These are phyloP conservation scores for Tokudaia muenninki DNA, from an alignment of 2,797 vertebrate species.

Conservation along the genomic window DNA sequence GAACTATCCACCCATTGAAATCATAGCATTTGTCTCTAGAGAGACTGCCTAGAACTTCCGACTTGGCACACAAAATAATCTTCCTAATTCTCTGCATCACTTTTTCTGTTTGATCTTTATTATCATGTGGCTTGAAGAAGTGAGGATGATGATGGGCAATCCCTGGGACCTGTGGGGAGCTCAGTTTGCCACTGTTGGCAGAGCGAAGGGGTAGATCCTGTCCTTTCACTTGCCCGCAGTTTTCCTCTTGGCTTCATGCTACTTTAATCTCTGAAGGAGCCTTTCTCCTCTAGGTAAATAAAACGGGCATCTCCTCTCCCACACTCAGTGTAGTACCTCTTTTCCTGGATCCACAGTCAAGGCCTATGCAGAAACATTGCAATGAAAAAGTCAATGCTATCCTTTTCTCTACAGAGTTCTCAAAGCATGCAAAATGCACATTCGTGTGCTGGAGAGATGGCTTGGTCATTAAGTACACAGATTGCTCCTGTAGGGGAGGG, in stretches of 20 bases:
- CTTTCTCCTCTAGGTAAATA: not conserved
- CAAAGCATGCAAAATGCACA: conserved; percentile 83
- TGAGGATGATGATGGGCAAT: not conserved
- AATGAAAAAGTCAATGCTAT: conserved; percentile 72
- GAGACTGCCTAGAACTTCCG: not conserved
- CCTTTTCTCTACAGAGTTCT: conserved; percentile 78
- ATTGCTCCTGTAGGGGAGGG: not conserved
- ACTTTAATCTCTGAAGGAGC: not conserved
- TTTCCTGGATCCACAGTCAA: not conserved
- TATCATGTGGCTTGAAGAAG: not conserved
- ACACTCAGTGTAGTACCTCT: not conserved
- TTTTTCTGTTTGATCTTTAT: conserved; percentile 23
- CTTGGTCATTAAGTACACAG: not conserved
- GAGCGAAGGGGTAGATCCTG: not conserved
- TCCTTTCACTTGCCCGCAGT: not conserved
- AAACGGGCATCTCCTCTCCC: not conserved
- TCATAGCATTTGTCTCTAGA: conserved; percentile 19
- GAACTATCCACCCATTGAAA: not conserved
- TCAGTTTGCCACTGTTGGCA: not conserved
- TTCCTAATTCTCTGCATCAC: not conserved
- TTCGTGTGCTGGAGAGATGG: conserved; percentile 39
- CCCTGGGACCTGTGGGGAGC: not conserved
- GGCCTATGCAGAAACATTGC: not conserved
- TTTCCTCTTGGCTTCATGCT: not conserved
- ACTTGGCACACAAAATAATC: not conserved